Base-by-base conservation (phyloP, 2,113 vertebrate genomes). In the Smithornis capensis region DNA sequence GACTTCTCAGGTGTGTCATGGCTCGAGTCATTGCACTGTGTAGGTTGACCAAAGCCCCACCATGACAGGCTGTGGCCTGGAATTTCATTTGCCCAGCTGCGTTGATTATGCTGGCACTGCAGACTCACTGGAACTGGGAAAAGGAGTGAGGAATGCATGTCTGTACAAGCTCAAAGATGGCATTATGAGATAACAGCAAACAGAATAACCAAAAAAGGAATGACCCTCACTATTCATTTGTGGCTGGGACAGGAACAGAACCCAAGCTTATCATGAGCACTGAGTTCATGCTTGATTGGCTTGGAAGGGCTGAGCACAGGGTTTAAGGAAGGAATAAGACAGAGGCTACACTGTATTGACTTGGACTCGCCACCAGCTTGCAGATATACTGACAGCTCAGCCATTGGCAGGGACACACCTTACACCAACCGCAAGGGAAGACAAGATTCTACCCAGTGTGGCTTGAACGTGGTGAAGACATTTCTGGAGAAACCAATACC, bases 401-500 rank as follows among this genome's bases (percentile, higher is more conserved):
- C 49, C 33, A 16, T 69, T 4, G 4, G 33, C 64, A 60, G 74
- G 74, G 42, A 33, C 2, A 2, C 13, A 25, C 47, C 14, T 45
- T 27, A 24, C 77, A 17, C 33, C 77, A 75, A 1, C 12, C 45
- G 60, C 53, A 52, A n/a, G 78, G 37, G 42, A 74, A 67, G 53
- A 38, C 6, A 3, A 3, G 8, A 17, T 82, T 83, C 2, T 1
- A 37, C 50, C 12, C 27, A 74, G 19, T 0, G 0, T 27, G 4
- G 45, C 27, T 87, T 4, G 3, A 62, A 40, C 47, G 19, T 35
- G 29, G 27, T 74, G 42, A 85, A 23, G 55, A 33, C 14, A 11
- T 76, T 86, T 10, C 28, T 40, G 40, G 31, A 24, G 22, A 89
- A 87, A 35, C 24, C 44, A 37, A 21, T 70, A 27, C 4, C 1